Base-by-base conservation (phyloP, 1,140 invertebrate genomes). In the Drosophila miranda region DNA sequence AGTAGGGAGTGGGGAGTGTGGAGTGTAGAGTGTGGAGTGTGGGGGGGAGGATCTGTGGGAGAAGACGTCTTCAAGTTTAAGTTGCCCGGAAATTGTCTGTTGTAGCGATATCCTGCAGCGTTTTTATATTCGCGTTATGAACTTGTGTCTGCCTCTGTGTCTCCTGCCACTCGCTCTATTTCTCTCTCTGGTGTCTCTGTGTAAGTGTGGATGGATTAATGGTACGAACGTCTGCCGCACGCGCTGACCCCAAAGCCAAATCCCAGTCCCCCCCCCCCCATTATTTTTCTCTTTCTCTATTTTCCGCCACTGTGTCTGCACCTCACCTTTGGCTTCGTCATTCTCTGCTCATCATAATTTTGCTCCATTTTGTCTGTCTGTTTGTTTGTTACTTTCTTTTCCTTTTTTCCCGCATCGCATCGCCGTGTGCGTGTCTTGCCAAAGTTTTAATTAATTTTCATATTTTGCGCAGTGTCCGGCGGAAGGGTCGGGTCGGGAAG, bases 1-100 rank as follows among this genome's bases (percentile, higher is more conserved):
- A 23, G 23, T 23, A 6, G 66, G 41, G 62, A 13, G 14, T 30
- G 60, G 54, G 2, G 2, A 23, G 28, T 8, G 16, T 28, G 41
- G 43, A 9, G 23, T 8, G 16, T 28, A 30, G 43, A 9, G 23
- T 23, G 21, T 2, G 19, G 9, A 28, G 28, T 11, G 13, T 28
- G 41, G n/a, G 16, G 38, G 41, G n/a, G 16, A 54, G 70, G 45
- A 46, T 42, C 46, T 38, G 52, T 66, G 64, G 42, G 53, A 26
- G 49, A 38, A 52, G 53, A 71, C 58, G 71, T 71, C 84, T 89
- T 89, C 66, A 75, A 81, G 71, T 89, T 80, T 73, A 84, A 89
- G 84, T 89, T 84, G 78, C 59, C 77, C 86, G 86, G 86, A 89
- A 89, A 89, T 89, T 89, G 86, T 89, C 84, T 84, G 86, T 89